Base-by-base conservation (phyloP, 92 coral and sea anemone species). In the Zoanthus solanderi region DNA sequence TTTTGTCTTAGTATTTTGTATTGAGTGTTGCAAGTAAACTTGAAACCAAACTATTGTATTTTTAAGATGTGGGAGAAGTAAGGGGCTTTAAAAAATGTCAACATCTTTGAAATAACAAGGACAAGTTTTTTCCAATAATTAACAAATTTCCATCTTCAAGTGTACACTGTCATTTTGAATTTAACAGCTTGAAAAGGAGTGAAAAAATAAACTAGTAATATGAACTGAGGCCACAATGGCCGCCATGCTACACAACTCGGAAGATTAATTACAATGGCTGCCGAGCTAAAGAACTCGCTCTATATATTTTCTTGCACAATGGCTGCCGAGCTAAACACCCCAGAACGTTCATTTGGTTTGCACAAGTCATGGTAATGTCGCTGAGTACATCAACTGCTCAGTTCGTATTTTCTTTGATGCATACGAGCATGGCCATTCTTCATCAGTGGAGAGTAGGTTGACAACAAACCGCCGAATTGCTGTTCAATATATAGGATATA, bases 281-380 rank as follows among this genome's bases (percentile, higher is more conserved):
- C 23, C 68, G 68, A 60, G 68, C 68, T 60, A 60, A 60, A 60
- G 17, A 60, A 60, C 17, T 60, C 68, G 68, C 5, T 60, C 12
- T 16, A 60, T 60, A 11, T 60, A 60, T 60, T 60, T 60, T 60
- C 68, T 60, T 60, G 68, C 68, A 60, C 17, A 60, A 60, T 13
- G 68, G 68, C 68, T 18, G n/a, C 68, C 68, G 68, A 60, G 68
- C 68, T 60, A 60, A 60, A 60, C 68, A 60, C 12, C 68, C 68
- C 68, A 18, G 68, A 11, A 60, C 68, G 68, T 60, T 60, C 16
- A 60, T 60, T 60, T 60, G 68, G 23, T 17, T 16, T 11, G 16
- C 68, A 60, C n/a, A 60, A 60, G 68, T 0, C 68, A 60, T 60
- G 15, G 17, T 60, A 8, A 60, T 60, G 68, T 60, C 16, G 68